phyloP scores from a whole-genome alignment of 2,888 invertebrate species.

The Cancer borealis region DNA sequence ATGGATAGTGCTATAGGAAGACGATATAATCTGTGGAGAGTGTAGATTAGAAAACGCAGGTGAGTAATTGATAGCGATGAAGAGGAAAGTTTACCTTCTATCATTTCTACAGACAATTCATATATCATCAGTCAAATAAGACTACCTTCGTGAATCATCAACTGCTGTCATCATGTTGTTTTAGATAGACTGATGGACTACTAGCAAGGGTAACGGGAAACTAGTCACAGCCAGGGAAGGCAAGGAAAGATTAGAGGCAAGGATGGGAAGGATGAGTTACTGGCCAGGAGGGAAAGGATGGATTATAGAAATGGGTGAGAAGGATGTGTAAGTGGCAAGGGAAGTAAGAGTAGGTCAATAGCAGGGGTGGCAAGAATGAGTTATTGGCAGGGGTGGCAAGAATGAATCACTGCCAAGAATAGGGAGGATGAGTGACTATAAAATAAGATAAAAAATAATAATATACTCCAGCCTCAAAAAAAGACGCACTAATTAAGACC shows the following conservation, averaged over 20 bases:
- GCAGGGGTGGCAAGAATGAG: too few relatives aligned
- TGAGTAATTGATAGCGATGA: neutral
- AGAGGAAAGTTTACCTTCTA: neutral
- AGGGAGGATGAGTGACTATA: too few relatives aligned
- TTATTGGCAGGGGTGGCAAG: too few relatives aligned
- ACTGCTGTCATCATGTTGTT: too few relatives aligned
- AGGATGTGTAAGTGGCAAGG: too few relatives aligned
- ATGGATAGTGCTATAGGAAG: neutral
- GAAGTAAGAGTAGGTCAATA: too few relatives aligned
- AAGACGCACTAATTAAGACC: neutral
- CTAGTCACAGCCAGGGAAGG: neutral
- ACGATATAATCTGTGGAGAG: neutral
- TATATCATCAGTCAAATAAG: too few relatives aligned
- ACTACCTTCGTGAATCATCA: too few relatives aligned
- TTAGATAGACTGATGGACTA: too few relatives aligned
- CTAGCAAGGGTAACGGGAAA: neutral
- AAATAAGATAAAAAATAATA: neutral
- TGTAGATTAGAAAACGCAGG: neutral
- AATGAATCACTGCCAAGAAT: too few relatives aligned
- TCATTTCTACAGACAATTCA: too few relatives aligned
- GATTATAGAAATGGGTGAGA: too few relatives aligned
- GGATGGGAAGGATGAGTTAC: neutral
- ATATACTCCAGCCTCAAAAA: neutral
- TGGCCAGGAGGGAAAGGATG: neutral
- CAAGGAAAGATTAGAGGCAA: neutral